A percentile compares a stretch with the other conserved stretches of the same genome.
Evolutionary conservation across 2,797 vertebrate genomes (phyloP).

Genomic region (Staurois parvus): DNA sequence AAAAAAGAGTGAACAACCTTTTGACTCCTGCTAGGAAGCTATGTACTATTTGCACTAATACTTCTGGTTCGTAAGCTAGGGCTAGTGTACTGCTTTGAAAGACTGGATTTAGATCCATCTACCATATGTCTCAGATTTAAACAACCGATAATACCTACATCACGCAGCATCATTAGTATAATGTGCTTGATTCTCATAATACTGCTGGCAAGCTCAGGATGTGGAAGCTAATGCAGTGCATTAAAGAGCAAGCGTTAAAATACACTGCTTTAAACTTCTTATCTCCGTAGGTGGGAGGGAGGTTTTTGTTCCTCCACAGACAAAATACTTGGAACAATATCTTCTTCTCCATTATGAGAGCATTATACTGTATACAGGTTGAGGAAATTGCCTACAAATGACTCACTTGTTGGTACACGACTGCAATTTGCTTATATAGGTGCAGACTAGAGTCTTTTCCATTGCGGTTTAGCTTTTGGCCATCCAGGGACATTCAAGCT

Average conservation of each 20-base stretch:
- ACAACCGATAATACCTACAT: conserved; percentile 40
- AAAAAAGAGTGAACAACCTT: conserved; percentile 13
- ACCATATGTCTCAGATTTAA: conserved; percentile 52
- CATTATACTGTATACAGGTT: background rate
- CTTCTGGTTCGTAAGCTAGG: conserved; percentile 32
- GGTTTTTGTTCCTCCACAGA: background rate
- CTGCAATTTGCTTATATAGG: too few relatives aligned
- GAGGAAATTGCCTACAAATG: background rate
- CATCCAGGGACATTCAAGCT: too few relatives aligned
- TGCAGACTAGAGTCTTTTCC: too few relatives aligned
- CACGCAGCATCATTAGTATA: conserved; percentile 40
- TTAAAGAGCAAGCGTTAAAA: conserved; percentile 3
- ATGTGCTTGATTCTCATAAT: conserved; percentile 47
- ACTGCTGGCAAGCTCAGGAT: conserved; percentile 45
- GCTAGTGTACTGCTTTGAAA: conserved; percentile 14
- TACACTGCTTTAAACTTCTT: conserved; percentile 12
- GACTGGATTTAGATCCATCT: conserved; percentile 38
- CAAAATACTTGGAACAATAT: conserved; percentile 8
- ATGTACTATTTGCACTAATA: conserved; percentile 35
- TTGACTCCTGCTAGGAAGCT: conserved; percentile 1
- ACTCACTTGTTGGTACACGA: too few relatives aligned
- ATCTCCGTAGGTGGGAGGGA: background rate
- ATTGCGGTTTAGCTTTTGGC: too few relatives aligned
- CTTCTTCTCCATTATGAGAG: background rate
- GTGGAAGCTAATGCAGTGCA: conserved; percentile 20